A percentile compares a stretch with the other conserved stretches of the same genome.
Evolutionary conservation across 2,797 vertebrate species (phyloP).

Genomic region (Sphaeramia orbicularis): DNA sequence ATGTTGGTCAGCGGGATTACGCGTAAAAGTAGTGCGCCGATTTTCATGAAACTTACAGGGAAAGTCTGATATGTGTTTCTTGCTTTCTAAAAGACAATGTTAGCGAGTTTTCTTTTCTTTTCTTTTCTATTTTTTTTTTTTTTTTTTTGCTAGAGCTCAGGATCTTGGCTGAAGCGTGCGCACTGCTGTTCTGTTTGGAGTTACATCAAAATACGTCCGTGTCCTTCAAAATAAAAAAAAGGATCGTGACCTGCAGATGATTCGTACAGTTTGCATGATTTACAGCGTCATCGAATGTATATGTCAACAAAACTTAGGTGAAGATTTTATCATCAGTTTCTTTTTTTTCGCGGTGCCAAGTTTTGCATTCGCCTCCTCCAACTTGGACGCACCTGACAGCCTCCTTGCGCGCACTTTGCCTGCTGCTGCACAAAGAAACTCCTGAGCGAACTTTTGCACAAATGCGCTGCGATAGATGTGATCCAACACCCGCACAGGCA

Average conservation of each 20-base stretch:
- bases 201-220: too few species aligned
- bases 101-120: too few species aligned
- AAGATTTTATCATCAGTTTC: neutral
- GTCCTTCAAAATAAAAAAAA: too few species aligned
- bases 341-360: conserved; percentile 8
- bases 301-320: neutral
- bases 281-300: neutral
- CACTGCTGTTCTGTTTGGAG: too few species aligned
- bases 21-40: too few species aligned
- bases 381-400: conserved; percentile 62
- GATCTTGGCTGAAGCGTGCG: too few species aligned
- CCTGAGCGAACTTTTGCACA: neutral
- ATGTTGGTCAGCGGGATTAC: too few species aligned
- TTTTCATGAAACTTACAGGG: too few species aligned
- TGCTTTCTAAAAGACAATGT: too few species aligned
- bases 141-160: too few species aligned
- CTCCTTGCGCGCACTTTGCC: neutral
- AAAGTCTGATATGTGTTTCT: too few species aligned
- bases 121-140: too few species aligned
- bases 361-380: conserved; percentile 32
- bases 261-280: conserved; percentile 3
- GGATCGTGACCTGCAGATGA: neutral
- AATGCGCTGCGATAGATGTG: conserved; percentile 13
- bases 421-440: conserved; percentile 15
- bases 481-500: neutral